These are phyloP conservation scores for Troilus luridus DNA, from an alignment of 2,888 invertebrate species.

Conservation along the genomic window DNA sequence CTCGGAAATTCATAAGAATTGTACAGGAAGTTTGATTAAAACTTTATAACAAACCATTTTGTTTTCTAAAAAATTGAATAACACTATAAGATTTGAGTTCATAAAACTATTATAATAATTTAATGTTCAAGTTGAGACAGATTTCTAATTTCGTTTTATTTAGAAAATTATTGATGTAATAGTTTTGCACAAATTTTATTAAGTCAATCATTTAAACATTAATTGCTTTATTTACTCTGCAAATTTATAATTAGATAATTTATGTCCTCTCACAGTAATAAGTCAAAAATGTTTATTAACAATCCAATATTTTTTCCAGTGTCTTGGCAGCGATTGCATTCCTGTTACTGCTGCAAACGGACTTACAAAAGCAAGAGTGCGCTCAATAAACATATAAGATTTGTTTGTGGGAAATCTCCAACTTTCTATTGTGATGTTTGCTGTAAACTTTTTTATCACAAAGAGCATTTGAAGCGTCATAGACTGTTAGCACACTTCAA, in stretches of 20 bases:
- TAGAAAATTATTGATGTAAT: neutral
- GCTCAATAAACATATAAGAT: conserved; percentile 3
- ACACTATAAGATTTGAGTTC: too few species aligned
- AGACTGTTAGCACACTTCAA: neutral
- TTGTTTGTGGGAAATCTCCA: conserved; percentile 20
- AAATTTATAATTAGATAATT: neutral
- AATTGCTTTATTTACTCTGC: neutral
- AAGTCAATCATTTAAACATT: neutral
- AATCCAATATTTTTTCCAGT: neutral
- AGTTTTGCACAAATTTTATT: neutral
- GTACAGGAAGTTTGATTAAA: neutral
- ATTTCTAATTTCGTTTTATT: neutral
- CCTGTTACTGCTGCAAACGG: conserved; percentile 1
- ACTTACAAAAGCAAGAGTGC: conserved; percentile 36
- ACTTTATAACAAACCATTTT: neutral
- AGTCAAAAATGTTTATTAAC: neutral
- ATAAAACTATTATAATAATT: too few species aligned
- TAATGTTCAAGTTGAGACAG: neutral
- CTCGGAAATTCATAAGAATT: too few species aligned
- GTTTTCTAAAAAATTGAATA: too few species aligned
- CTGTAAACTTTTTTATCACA: conserved; percentile 38
- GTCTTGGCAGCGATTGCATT: neutral
- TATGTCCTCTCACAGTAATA: neutral
- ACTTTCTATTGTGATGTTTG: neutral
- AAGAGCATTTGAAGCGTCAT: conserved; percentile 43